phyloP scores from a whole-genome alignment of 2,797 vertebrate genomes.

The Ceryle rudis region DNA sequence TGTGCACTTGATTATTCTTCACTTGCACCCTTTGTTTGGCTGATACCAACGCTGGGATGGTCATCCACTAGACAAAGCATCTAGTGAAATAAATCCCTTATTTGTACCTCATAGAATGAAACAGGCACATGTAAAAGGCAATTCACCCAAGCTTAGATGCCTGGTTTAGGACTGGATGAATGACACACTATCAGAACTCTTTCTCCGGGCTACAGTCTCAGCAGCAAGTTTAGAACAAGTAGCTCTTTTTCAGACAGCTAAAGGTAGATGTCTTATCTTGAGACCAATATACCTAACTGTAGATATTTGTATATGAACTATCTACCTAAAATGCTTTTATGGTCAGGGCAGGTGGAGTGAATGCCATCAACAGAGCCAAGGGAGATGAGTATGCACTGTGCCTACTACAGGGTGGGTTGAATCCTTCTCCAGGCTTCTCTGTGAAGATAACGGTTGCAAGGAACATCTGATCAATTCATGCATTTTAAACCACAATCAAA shows the following conservation, averaged over 20 bases:
- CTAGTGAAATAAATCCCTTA: background rate
- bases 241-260: background rate
- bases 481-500: background rate
- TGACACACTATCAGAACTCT: background rate
- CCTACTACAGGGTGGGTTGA: rapidly evolving
- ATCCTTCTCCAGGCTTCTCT: background rate
- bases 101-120: background rate
- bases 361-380: background rate
- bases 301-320: background rate
- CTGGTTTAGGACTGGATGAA: background rate
- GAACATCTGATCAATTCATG: background rate
- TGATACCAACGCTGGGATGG: background rate
- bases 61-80: background rate
- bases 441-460: background rate
- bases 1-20: background rate
- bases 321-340: background rate
- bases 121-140: background rate
- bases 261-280: background rate
- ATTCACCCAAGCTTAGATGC: background rate
- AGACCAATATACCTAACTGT: background rate
- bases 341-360: background rate
- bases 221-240: background rate
- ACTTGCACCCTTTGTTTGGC: rapidly evolving
- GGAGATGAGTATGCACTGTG: background rate
- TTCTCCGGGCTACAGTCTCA: background rate